These are phyloP conservation scores for Trissolcus basalis DNA, from an alignment of 1,140 invertebrate genomes.

Conservation along the genomic window DNA sequence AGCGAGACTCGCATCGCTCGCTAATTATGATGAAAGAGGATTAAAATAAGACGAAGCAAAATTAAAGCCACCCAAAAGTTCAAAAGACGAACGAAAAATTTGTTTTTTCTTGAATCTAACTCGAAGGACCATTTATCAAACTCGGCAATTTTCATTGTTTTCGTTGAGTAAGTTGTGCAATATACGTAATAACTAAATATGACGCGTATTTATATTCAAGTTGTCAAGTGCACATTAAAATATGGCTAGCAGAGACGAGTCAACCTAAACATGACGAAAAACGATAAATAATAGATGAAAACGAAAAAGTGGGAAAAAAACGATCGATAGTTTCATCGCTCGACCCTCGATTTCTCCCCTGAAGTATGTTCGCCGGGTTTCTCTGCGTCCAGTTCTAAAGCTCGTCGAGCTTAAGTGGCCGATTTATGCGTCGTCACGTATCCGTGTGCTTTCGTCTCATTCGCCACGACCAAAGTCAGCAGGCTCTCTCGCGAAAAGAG, in stretches of 20 bases:
- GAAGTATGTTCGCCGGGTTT: constrained; percentile 55
- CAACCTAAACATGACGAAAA: constrained; percentile 5
- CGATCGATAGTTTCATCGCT: constrained; percentile 55
- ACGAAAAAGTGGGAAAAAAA: constrained; percentile 32
- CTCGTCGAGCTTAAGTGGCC: constrained; percentile 63
- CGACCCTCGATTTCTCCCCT: constrained; percentile 47
- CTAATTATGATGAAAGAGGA: constrained; percentile 38
- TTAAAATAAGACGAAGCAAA: no score
- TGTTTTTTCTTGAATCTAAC: no score
- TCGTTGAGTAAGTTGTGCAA: no score
- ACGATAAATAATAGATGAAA: constrained; percentile 32
- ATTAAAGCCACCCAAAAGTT: no score
- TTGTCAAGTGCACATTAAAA: constrained; percentile 10
- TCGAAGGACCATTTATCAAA: no score
- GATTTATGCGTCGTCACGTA: constrained; percentile 70
- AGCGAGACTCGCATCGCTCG: constrained; percentile 37
- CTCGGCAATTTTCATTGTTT: no score
- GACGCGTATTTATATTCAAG: no score
- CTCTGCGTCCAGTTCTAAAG: constrained; percentile 57
- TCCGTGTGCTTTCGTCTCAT: constrained; percentile 62
- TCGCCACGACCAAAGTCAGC: constrained; percentile 52
- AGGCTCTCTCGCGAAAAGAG: constrained; percentile 30
- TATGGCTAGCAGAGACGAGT: background rate
- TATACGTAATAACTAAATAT: no score
- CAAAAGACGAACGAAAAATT: no score